Evolutionary conservation across 37 sponge, comb jelly and placozoan species (phyloP), one percentile per base, ranked within the genome.

Genomic region (Ephydatia muelleri): DNA sequence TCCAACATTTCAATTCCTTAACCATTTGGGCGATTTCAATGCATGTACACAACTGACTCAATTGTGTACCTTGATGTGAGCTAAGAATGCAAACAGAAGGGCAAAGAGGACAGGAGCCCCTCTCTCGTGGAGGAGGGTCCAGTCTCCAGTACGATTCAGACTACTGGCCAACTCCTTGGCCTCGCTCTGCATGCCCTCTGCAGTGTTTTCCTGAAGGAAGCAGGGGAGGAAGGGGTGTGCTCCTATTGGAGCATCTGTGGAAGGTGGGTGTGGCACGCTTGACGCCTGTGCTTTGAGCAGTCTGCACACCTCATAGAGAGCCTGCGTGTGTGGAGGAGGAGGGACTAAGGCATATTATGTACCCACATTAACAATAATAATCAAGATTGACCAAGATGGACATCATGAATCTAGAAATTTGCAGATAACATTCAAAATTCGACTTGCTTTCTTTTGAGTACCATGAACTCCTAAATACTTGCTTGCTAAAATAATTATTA

Each of bases 81-180:
- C 34, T 8, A 75, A 9, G 35, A 75, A 75, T 29, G 76, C 34
- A 36, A 39, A 75, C 43, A 75, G 40, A 3, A 75, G 76, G 9
- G 76, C 36, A 13, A 39, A 75, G 34, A 39, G 38, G 43, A 35
- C 6, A 39, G 34, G 0, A 29, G 76, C 19, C 0, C n/a, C 43
- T 36, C 6, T n/a, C 35, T 36, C 22, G 25, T 36, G 76, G 66
- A 79, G 27, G 35, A 79, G 29, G 29, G 32, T 79, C 80, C 80
- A 79, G 31, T 79, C 33, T 68, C 49, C 30, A 30, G 66, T 79
- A 30, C 28, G 9, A 5, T 79, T 79, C 35, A 79, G 29, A 0
- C 27, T 32, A 34, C 67, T 67, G 64, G 21, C 67, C 68, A 12
- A 31, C 81, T 69, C 32, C 38, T 0, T 38, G 0, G 21, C 81